A percentile compares a stretch with the other conserved stretches of the same genome.
Evolutionary conservation across 1,140 invertebrate genomes (phyloP).

Genomic region (Arctopsyche grandis): DNA sequence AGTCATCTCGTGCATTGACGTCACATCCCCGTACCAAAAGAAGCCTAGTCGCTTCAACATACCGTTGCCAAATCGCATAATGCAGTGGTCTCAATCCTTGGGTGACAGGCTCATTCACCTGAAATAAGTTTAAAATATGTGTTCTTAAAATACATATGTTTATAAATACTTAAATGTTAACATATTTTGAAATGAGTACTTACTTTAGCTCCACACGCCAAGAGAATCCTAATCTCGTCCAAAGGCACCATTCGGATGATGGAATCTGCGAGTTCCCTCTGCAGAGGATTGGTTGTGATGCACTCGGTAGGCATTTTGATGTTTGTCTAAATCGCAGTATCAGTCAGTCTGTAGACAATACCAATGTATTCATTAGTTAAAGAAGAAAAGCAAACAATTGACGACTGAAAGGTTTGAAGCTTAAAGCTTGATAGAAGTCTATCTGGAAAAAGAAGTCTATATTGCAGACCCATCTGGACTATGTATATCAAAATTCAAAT

Average conservation of each 20-base stretch:
- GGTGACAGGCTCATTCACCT: slow-evolving; percentile 79
- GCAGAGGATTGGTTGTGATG: slow-evolving; percentile 76
- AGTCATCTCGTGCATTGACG: slow-evolving; percentile 87
- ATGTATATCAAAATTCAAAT: too few species aligned
- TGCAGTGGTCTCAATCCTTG: slow-evolving; percentile 89
- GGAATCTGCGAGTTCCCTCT: slow-evolving; percentile 88
- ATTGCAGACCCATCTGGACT: too few species aligned
- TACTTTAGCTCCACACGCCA: slow-evolving; percentile 87
- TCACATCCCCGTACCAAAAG: slow-evolving; percentile 82
- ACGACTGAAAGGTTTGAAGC: not conserved
- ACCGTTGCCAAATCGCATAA: slow-evolving; percentile 89
- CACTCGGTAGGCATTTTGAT: slow-evolving; percentile 76
- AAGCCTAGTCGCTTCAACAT: slow-evolving; percentile 82
- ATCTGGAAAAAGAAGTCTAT: too few species aligned
- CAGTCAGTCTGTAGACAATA: slow-evolving; percentile 32
- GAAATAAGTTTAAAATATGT: slow-evolving; percentile 34
- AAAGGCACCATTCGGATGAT: slow-evolving; percentile 88
- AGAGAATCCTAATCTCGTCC: slow-evolving; percentile 85
- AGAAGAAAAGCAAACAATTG: not conserved
- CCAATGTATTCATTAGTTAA: slow-evolving; percentile 27
- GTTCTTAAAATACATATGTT: not conserved
- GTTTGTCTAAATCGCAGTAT: slow-evolving; percentile 22
- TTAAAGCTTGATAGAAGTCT: too few species aligned
- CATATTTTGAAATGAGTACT: too few species aligned
- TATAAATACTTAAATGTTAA: not conserved